Base-by-base conservation (phyloP, 2,113 vertebrate species). In the Brachypodius melanocephalos region DNA sequence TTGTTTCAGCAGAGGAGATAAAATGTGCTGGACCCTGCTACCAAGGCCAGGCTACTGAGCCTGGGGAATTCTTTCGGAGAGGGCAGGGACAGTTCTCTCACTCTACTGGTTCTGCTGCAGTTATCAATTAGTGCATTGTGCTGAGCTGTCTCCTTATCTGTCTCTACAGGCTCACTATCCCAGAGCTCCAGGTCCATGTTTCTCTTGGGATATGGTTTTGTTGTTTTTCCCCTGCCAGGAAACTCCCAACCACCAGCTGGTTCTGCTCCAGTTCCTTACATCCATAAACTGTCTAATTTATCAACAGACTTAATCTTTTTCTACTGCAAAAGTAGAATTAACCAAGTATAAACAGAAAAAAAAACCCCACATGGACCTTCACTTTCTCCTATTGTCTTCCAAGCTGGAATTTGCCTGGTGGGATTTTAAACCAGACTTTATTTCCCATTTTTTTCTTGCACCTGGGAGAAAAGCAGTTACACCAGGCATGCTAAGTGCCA, bases 321-420 rank as follows among this genome's bases (percentile, higher is more conserved):
- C 40, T 76, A 32, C 24, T 28, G 32, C 32, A 57, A 59, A 84
- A n/a, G n/a, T 3, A 40, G 32, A 89, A 69, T 36, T 67, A 59
- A 51, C 16, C 17, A 82, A 67, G 52, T 6, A 54, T 3, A 71
- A 86, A 66, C 13, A 49, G 29, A 43, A 43, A 77, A 51, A 52
- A 25, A 78, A n/a, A 22, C 0, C 1, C 5, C 1, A 5, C 9
- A 3, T 0, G 3, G 32, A 81, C 4, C 9, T 85, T 85, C 38
- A 66, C 17, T 73, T 54, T 24, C 9, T 24, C 46, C 21, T 14
- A 4, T 16, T 48, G 22, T 49, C 46, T 66, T 49, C 55, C 49
- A 61, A 43, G 15, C 6, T 54, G 10, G 59, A 38, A 54, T 32
- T 34, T 20, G 24, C 9, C 32, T 20, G 13, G 14, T 49, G 42